Base-by-base conservation (phyloP, 2,888 invertebrate genomes). In the Cerastis rubricosa region DNA sequence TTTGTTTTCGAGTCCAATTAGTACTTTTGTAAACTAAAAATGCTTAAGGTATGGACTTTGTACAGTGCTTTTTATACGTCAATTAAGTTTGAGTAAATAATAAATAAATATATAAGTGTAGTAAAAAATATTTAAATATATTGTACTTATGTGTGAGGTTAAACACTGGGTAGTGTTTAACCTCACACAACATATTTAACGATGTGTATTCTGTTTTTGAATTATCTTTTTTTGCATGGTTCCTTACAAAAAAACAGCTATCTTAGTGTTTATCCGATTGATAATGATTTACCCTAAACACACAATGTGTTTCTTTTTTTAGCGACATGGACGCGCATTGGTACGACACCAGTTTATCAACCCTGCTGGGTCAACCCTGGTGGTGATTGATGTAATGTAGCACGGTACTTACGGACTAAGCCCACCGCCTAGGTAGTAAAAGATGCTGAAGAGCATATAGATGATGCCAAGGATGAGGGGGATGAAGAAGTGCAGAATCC, bases 391-490 rank as follows among this genome's bases (percentile, higher is more conserved):
- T 35, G 35, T 49, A 35, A 64, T 40, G 5, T 45, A 59, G 14
- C 51, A 35, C 5, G 22, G 45, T 68, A 80, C 97, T 95, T 92
- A 97, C 97, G 97, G 97, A 91, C 98, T 97, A 14, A 97, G 96
- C 43, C 98, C 98, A 45, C 98, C 98, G 72, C 97, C 97, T 49
- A 95, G 91, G 92, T 97, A 98, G 93, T 98, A 99, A 76, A 98
- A 96, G 43, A 97, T 91, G 71, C 97, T 97, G 92, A 98, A 99
- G 78, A 97, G 87, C 71, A 98, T 94, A 93, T 98, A 99, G 47
- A 97, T 87, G 45, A 97, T 86, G 9, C 97, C 97, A 87, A 98
- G 97, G 17, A 97, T 89, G 61, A 98, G 92, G 1, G 98, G 97
- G 94, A 97, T 97, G 94, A 97, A 97, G 90, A 97, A 97, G 89